phyloP scores from a whole-genome alignment of 2,888 invertebrate genomes.

The Cantharis rustica region DNA sequence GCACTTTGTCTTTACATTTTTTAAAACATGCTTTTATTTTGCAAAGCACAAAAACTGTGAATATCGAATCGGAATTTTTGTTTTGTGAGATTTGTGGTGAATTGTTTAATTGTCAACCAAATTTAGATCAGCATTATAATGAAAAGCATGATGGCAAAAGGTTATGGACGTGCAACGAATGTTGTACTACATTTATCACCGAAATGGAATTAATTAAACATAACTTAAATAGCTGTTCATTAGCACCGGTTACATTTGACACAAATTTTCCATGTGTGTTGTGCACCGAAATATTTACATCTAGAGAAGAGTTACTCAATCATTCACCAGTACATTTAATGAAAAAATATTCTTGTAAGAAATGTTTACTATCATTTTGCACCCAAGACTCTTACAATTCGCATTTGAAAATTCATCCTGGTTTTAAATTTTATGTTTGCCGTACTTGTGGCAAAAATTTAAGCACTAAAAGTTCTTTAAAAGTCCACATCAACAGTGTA shows the following conservation, averaged over 20 bases:
- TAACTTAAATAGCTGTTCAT: neutral
- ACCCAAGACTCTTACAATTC: slow-evolving; percentile 32
- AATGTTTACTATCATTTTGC: slow-evolving; percentile 34
- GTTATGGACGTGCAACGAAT: slow-evolving; percentile 28
- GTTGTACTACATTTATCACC: slow-evolving; percentile 31
- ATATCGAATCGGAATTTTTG: slow-evolving; percentile 28
- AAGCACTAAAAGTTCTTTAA: slow-evolving; percentile 37
- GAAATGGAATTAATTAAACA: slow-evolving; percentile 30
- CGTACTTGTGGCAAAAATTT: slow-evolving; percentile 41
- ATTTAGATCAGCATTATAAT: slow-evolving; percentile 34
- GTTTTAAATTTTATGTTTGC: slow-evolving; percentile 34
- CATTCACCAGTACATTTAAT: slow-evolving; percentile 37
- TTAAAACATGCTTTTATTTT: slow-evolving; percentile 33
- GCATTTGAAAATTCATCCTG: slow-evolving; percentile 33
- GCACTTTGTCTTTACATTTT: slow-evolving; percentile 35
- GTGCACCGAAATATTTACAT: slow-evolving; percentile 39
- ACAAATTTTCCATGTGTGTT: slow-evolving; percentile 38
- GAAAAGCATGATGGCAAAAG: slow-evolving; percentile 16
- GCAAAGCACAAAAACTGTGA: slow-evolving; percentile 23
- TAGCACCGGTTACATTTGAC: slow-evolving; percentile 6
- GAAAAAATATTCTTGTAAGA: slow-evolving; percentile 34
- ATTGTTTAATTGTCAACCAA: slow-evolving; percentile 35
- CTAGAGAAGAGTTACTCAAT: slow-evolving; percentile 32
- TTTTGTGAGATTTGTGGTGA: slow-evolving; percentile 40
- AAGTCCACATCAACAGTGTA: slow-evolving; percentile 37